Conservation (phyloP, 1,140 invertebrate genomes). For the Acromyrmex charruanus region DNA sequence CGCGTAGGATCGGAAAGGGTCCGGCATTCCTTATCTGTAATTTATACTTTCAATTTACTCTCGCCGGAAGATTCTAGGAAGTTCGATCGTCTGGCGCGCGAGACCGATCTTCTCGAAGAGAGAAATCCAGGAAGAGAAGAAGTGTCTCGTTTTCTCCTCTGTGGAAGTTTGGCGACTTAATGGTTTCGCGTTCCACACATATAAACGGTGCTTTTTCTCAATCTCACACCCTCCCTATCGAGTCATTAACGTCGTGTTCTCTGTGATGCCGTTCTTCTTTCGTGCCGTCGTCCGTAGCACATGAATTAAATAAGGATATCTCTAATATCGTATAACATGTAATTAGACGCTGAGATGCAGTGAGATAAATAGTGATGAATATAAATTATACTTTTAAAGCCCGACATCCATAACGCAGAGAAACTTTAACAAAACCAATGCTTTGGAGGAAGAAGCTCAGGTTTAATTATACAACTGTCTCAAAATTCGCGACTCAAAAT, state of each 20-base stretch:
- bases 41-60: conserved; percentile 85
- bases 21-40: conserved; percentile 81
- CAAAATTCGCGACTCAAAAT: too few species aligned
- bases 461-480: too few species aligned
- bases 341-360: neutral
- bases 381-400: neutral
- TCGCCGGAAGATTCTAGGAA: conserved; percentile 50
- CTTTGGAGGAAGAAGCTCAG: neutral
- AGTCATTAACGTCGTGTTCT: conserved; percentile 46
- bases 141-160: conserved; percentile 21
- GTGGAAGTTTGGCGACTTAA: conserved; percentile 55
- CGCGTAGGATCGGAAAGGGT: conserved; percentile 24
- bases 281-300: neutral
- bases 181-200: conserved; percentile 36
- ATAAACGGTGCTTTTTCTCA: conserved; percentile 22
- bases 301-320: conserved; percentile 45
- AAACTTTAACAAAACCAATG: neutral
- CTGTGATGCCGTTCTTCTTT: conserved; percentile 12
- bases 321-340: neutral
- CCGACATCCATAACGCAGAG: neutral
- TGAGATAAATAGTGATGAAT: conserved; percentile 3
- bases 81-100: conserved; percentile 55
- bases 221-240: conserved; percentile 40
- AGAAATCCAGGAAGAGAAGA: conserved; percentile 39
- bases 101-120: conserved; percentile 25